A percentile compares a stretch with the other conserved stretches of the same genome.
These are phyloP conservation scores for Dicycla oo DNA, from an alignment of 2,888 invertebrate species.

Conservation along the genomic window DNA sequence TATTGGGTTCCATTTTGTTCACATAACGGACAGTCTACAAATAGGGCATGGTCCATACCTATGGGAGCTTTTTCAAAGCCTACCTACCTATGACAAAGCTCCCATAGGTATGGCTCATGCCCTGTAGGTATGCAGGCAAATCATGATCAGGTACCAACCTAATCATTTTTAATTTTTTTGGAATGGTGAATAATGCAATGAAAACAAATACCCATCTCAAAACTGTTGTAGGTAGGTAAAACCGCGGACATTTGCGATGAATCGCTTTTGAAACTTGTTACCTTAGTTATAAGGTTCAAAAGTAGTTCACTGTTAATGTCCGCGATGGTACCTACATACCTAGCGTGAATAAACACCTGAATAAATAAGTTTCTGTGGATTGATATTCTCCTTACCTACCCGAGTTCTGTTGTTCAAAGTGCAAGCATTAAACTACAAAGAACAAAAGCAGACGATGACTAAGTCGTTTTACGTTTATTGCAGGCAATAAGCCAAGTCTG, in stretches of 20 bases:
- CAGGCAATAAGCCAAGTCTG: constrained; percentile 70
- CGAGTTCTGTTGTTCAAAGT: constrained; percentile 54
- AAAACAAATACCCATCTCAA: not conserved
- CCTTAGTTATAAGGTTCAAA: no score
- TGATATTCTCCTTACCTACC: constrained; percentile 60
- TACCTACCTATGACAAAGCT: no score
- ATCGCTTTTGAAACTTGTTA: no score
- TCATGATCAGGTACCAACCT: not conserved
- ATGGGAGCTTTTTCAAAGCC: not conserved
- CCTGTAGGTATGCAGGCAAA: not conserved
- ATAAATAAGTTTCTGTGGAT: constrained; percentile 19
- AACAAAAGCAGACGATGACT: constrained; percentile 78
- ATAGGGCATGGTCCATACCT: not conserved
- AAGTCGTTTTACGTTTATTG: constrained; percentile 59
- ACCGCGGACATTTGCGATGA: no score
- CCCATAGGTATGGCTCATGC: not conserved
- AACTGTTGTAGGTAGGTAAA: not conserved
- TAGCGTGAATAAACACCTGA: not conserved
- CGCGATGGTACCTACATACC: no score
- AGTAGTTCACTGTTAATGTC: no score
- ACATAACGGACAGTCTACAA: not conserved
- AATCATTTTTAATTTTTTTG: not conserved
- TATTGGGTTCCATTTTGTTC: not conserved
- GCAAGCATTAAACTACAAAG: constrained; percentile 64
- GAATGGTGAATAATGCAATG: not conserved